Percentiles rank a stretch among this genome's conserved stretches.
phyloP scores from a whole-genome alignment of 2,113 vertebrate species.

The Stigmatopora argus region DNA sequence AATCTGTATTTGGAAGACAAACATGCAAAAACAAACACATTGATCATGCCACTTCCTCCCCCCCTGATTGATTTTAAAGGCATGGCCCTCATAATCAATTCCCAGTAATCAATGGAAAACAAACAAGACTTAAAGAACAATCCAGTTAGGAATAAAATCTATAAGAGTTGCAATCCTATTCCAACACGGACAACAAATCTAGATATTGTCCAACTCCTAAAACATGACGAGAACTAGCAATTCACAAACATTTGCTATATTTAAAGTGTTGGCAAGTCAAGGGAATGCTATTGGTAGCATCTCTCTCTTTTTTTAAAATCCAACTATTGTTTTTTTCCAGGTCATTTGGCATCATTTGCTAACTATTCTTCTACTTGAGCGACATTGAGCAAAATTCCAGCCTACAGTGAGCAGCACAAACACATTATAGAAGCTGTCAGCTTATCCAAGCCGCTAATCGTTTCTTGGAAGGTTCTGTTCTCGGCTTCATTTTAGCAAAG shows the following conservation, averaged over 20 bases:
- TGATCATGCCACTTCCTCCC: not conserved
- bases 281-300: not conserved
- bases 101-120: slow-evolving; percentile 25
- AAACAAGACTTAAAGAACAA: slow-evolving; percentile 31
- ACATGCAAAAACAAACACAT: slow-evolving; percentile 5
- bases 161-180: slow-evolving; percentile 11
- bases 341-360: slow-evolving; percentile 1
- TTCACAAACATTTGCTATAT: too few species aligned
- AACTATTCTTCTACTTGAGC: slow-evolving; percentile 19
- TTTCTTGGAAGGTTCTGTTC: slow-evolving; percentile 16
- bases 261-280: not conserved
- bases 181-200: not conserved
- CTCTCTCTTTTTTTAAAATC: not conserved
- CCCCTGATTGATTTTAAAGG: slow-evolving; percentile 11
- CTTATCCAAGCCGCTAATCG: slow-evolving; percentile 26
- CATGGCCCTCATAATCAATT: slow-evolving; percentile 25
- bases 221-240: too few species aligned
- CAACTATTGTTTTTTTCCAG: slow-evolving; percentile 4
- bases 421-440: slow-evolving; percentile 34
- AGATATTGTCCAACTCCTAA: too few species aligned
- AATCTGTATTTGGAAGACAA: slow-evolving; percentile 8
- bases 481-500: not conserved
- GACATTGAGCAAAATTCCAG: slow-evolving; percentile 26
- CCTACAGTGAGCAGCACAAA: slow-evolving; percentile 23
- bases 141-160: slow-evolving; percentile 21